These are phyloP conservation scores for Labroides dimidiatus DNA, from an alignment of 2,797 vertebrate genomes.

Conservation along the genomic window DNA sequence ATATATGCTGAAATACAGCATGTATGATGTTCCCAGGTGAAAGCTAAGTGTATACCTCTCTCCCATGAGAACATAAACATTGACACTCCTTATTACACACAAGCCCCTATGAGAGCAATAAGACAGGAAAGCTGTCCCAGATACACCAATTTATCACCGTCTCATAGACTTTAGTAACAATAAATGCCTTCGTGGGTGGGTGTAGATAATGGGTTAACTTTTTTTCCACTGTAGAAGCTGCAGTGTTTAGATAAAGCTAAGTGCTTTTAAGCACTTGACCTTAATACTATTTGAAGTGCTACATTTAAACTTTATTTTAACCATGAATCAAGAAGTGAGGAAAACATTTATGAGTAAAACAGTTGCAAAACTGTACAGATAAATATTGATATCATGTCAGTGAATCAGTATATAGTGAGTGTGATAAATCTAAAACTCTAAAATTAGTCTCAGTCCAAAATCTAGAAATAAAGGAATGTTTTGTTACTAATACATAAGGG, in stretches of 20 bases:
- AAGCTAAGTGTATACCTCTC: not conserved
- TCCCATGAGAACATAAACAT: no score
- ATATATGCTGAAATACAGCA: not conserved
- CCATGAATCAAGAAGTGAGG: not conserved
- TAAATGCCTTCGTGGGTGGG: not conserved
- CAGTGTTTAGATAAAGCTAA: not conserved
- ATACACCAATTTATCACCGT: not conserved
- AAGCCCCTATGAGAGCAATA: not conserved
- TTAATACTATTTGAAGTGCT: not conserved
- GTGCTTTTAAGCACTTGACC: not conserved
- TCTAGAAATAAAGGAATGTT: no score
- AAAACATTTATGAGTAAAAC: not conserved
- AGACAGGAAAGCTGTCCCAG: not conserved
- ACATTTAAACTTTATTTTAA: not conserved
- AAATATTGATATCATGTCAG: no score
- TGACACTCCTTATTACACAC: not conserved
- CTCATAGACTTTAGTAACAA: not conserved
- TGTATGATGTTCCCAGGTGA: conserved; percentile 5
- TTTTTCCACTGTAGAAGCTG: not conserved
- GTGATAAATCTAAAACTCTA: no score
- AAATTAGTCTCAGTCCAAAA: no score
- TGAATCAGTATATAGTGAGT: no score
- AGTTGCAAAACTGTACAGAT: no score
- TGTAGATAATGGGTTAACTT: not conserved
- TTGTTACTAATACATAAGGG: no score